Conservation (phyloP, 2,113 vertebrate species). For the Trematocara macrostoma region DNA sequence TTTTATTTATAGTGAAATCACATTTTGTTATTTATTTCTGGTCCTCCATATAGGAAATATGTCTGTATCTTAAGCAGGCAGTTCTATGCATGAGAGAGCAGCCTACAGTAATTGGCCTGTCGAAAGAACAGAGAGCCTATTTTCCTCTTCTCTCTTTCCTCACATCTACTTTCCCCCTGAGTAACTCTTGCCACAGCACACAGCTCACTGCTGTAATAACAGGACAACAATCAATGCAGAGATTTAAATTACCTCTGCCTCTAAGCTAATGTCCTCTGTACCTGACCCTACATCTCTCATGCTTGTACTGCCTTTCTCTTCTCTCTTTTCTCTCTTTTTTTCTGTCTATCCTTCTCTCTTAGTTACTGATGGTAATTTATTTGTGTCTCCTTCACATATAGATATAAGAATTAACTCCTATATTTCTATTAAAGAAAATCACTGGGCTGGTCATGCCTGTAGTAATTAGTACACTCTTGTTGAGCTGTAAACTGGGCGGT, state of each 20-base stretch:
- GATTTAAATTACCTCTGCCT: constrained; percentile 52
- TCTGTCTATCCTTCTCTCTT: background rate
- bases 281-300: constrained; percentile 10
- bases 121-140: constrained; percentile 35
- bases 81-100: constrained; percentile 34
- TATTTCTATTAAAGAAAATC: background rate
- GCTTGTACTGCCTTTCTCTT: background rate
- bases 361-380: background rate
- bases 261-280: constrained; percentile 22
- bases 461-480: background rate
- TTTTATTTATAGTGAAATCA: background rate
- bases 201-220: constrained; percentile 15
- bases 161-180: background rate
- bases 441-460: background rate
- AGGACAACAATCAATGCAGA: constrained; percentile 52
- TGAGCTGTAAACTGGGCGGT: background rate
- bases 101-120: constrained; percentile 55
- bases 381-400: background rate
- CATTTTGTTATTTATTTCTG: background rate
- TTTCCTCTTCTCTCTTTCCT: background rate
- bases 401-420: background rate
- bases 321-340: background rate
- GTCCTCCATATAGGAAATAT: background rate
- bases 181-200: constrained; percentile 3
- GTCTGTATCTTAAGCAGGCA: background rate